A percentile compares a stretch with the other conserved stretches of the same genome.
phyloP scores from a whole-genome alignment of 1,140 invertebrate species.

The Heliconius hermathena region DNA sequence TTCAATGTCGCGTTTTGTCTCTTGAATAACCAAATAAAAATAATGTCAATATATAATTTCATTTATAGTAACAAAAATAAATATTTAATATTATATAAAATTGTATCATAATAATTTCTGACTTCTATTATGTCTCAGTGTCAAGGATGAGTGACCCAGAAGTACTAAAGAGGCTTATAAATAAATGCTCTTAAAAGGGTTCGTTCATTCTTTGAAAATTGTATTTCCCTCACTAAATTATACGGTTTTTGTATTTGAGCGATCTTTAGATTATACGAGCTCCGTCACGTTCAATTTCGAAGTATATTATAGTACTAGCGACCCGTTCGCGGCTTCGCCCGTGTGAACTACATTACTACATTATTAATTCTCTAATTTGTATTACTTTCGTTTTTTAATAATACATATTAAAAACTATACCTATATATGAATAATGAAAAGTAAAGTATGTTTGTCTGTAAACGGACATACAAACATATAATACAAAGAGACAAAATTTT shows the following conservation, averaged over 20 bases:
- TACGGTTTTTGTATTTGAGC: slow-evolving; percentile 25
- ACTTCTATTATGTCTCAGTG: background rate
- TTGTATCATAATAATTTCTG: background rate
- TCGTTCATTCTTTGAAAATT: slow-evolving; percentile 22
- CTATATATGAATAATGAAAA: too few relatives aligned
- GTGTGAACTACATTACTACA: too few relatives aligned
- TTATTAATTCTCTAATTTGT: too few relatives aligned
- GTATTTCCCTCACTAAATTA: slow-evolving; percentile 30
- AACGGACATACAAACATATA: too few relatives aligned
- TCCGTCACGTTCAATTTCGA: background rate
- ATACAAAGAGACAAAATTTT: too few relatives aligned
- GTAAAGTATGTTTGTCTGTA: too few relatives aligned
- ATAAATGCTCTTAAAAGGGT: slow-evolving; percentile 27
- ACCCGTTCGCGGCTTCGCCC: too few relatives aligned
- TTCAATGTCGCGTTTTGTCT: too few relatives aligned
- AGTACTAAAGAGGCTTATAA: slow-evolving; percentile 26
- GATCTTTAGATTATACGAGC: slow-evolving; percentile 20
- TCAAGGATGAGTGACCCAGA: slow-evolving; percentile 12
- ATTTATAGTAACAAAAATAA: background rate
- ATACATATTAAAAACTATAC: too few relatives aligned
- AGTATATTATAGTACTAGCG: background rate
- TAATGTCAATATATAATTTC: background rate
- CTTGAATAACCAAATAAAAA: too few relatives aligned
- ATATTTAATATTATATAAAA: background rate
- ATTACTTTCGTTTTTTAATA: too few relatives aligned